Evolutionary conservation across 2,797 vertebrate genomes (phyloP).

Genomic region (Clarias fuscus): DNA sequence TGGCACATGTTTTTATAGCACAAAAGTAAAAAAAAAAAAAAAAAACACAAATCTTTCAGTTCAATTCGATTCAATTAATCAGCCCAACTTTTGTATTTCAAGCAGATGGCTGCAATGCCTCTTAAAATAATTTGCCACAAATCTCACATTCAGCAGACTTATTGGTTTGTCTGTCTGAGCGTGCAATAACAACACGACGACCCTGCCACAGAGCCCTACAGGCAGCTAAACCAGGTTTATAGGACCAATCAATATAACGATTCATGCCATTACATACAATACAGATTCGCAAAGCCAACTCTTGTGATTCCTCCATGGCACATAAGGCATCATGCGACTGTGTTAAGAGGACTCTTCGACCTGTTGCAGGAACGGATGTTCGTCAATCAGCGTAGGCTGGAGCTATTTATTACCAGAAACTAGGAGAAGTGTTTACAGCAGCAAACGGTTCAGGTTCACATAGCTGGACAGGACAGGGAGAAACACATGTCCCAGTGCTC

Average conservation of each 20-base stretch:
- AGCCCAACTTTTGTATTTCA: not conserved
- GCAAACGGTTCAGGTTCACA: slow-evolving; percentile 48
- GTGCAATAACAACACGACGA: not conserved
- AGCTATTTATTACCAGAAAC: slow-evolving; percentile 71
- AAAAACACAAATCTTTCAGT: not conserved
- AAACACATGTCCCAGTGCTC: slow-evolving; percentile 50
- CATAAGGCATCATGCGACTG: slow-evolving; percentile 55
- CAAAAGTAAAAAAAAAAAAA: not conserved
- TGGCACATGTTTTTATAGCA: not conserved
- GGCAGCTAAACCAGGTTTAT: slow-evolving; percentile 27
- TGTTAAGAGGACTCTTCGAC: slow-evolving; percentile 60
- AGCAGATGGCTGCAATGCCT: not conserved
- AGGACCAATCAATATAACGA: slow-evolving; percentile 7
- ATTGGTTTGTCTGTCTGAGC: not conserved
- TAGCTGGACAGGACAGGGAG: slow-evolving; percentile 53
- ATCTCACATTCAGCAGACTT: not conserved
- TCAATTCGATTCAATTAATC: not conserved
- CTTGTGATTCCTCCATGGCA: slow-evolving; percentile 49
- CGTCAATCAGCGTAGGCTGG: slow-evolving; percentile 66
- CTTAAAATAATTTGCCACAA: slow-evolving; percentile 2
- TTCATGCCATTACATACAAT: slow-evolving; percentile 29
- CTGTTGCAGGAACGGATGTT: slow-evolving; percentile 44
- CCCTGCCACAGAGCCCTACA: slow-evolving; percentile 7
- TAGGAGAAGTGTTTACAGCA: slow-evolving; percentile 45
- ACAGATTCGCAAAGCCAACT: not conserved